phyloP scores from a whole-genome alignment of 2,113 vertebrate genomes.

The Chrysemys picta region DNA sequence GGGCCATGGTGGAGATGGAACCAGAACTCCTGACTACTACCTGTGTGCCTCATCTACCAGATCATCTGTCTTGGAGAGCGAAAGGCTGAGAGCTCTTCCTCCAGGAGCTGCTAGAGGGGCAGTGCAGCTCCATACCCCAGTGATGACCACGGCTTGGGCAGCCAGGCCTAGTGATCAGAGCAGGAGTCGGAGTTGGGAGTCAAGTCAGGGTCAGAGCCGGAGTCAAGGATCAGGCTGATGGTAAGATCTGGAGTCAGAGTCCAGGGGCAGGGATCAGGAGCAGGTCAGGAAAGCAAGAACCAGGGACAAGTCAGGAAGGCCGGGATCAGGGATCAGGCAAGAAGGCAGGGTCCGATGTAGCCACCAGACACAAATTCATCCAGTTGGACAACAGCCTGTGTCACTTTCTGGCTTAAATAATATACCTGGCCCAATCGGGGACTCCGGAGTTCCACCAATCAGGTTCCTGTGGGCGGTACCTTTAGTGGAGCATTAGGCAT shows the following conservation, averaged over 20 bases:
- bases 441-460: neutral
- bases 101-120: neutral
- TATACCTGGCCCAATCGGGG: neutral
- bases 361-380: neutral
- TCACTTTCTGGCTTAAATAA: neutral
- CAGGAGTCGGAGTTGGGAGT: neutral
- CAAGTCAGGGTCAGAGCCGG: neutral
- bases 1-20: neutral
- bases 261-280: neutral
- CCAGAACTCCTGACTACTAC: neutral
- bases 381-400: neutral
- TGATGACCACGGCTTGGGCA: neutral
- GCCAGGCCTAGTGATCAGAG: neutral
- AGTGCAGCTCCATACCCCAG: neutral
- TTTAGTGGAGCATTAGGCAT: neutral
- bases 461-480: neutral
- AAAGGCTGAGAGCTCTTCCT: neutral
- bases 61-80: neutral
- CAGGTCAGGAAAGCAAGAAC: neutral
- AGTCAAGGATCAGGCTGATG: neutral
- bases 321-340: neutral
- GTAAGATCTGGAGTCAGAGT: neutral
- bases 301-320: neutral
- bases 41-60: neutral
- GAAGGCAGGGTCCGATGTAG: neutral